Percentiles rank a stretch among this genome's conserved stretches.
phyloP scores from a whole-genome alignment of 2,113 vertebrate species.

The Ailurus styani region DNA sequence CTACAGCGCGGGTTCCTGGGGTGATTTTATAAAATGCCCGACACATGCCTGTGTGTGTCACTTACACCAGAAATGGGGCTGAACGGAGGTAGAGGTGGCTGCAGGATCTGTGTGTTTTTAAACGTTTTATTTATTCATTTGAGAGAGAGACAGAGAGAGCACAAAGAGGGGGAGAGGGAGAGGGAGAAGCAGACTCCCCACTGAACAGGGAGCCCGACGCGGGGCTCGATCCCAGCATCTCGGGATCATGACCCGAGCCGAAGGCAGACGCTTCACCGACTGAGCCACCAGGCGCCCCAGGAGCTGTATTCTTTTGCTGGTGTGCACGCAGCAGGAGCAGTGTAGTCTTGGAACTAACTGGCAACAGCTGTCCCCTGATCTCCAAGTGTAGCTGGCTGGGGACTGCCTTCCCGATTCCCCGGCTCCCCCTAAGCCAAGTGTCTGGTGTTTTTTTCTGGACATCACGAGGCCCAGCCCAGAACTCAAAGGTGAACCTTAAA shows the following conservation, averaged over 20 bases:
- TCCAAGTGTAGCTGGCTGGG: neutral
- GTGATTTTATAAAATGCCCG: neutral
- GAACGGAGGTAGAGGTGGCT: neutral
- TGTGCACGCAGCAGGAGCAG: neutral
- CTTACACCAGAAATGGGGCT: neutral
- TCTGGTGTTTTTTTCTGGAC: neutral
- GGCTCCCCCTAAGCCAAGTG: neutral
- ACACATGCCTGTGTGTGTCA: neutral
- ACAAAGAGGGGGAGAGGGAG: too few relatives aligned
- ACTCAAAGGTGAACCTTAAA: neutral
- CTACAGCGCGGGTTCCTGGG: neutral
- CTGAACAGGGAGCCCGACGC: too few relatives aligned
- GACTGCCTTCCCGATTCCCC: neutral
- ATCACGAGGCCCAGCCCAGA: neutral
- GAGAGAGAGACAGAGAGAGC: too few relatives aligned
- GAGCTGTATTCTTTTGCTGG: neutral
- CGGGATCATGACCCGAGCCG: too few relatives aligned
- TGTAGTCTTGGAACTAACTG: neutral
- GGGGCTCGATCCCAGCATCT: too few relatives aligned
- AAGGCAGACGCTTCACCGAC: too few relatives aligned
- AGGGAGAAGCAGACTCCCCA: too few relatives aligned
- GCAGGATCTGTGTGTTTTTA: fast-evolving
- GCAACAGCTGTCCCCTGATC: neutral
- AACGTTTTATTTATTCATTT: too few relatives aligned
- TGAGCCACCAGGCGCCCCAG: too few relatives aligned